Percentiles rank a stretch among this genome's conserved stretches.
Conservation (phyloP, 2,797 vertebrate genomes). For the Balearica regulorum region DNA sequence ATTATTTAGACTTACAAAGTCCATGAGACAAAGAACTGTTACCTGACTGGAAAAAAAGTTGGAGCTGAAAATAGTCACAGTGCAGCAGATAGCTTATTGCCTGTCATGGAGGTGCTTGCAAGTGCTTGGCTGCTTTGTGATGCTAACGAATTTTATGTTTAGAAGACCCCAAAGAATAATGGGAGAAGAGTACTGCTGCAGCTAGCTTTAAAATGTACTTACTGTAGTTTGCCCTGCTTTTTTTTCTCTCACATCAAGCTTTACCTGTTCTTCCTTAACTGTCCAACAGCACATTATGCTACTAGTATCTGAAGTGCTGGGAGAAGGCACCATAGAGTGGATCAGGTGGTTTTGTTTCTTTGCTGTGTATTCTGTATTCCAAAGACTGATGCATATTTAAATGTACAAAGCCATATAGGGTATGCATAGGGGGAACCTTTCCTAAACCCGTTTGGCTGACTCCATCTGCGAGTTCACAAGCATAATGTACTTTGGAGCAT, state of each 20-base stretch:
- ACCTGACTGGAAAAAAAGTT: not conserved
- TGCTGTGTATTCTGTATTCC: not conserved
- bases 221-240: not conserved
- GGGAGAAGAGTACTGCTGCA: not conserved
- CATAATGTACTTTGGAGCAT: not conserved
- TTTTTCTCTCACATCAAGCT: not conserved
- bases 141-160: not conserved
- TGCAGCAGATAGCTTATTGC: not conserved
- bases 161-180: not conserved
- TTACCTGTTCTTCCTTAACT: not conserved
- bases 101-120: not conserved
- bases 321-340: not conserved
- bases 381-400: not conserved
- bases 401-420: not conserved
- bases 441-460: not conserved
- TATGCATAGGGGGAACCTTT: not conserved
- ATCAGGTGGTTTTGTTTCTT: not conserved
- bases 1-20: not conserved
- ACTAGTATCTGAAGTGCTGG: not conserved
- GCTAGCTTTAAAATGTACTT: not conserved
- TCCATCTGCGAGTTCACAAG: not conserved
- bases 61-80: not conserved
- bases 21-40: not conserved
- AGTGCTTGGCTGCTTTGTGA: not conserved
- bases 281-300: not conserved